Conservation (phyloP, 2,113 vertebrate species). For the Actinemys pallida region DNA sequence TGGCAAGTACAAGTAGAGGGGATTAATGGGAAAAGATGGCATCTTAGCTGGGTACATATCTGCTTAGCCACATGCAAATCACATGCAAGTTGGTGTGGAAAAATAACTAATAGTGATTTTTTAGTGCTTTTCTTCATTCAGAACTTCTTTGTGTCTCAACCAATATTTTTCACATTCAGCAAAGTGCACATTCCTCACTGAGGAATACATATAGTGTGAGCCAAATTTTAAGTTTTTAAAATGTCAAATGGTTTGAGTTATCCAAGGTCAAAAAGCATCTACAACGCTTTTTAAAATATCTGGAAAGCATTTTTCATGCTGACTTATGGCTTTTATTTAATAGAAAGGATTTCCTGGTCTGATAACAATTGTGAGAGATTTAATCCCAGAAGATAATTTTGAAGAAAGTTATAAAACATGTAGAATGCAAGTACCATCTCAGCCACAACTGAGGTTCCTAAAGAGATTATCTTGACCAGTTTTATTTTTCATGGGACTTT, state of each 20-base stretch:
- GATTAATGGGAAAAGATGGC: conserved; percentile 32
- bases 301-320: background rate
- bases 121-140: conserved; percentile 21
- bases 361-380: background rate
- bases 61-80: conserved; percentile 27
- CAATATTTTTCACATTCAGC: conserved; percentile 57
- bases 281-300: background rate
- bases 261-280: conserved; percentile 11
- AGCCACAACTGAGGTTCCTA: background rate
- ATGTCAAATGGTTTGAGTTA: conserved; percentile 9
- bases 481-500: background rate
- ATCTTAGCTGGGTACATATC: conserved; percentile 31
- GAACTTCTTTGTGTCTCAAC: conserved; percentile 48
- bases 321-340: background rate
- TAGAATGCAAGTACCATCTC: background rate
- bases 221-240: conserved; percentile 41
- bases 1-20: conserved; percentile 12
- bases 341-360: background rate
- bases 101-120: conserved; percentile 33
- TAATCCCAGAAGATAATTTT: background rate
- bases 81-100: conserved; percentile 26
- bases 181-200: conserved; percentile 21
- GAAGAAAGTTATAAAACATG: conserved; percentile 20
- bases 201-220: background rate
- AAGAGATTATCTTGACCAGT: background rate